Base-by-base conservation (phyloP, 2,797 vertebrate genomes). In the Megalops cyprinoides region DNA sequence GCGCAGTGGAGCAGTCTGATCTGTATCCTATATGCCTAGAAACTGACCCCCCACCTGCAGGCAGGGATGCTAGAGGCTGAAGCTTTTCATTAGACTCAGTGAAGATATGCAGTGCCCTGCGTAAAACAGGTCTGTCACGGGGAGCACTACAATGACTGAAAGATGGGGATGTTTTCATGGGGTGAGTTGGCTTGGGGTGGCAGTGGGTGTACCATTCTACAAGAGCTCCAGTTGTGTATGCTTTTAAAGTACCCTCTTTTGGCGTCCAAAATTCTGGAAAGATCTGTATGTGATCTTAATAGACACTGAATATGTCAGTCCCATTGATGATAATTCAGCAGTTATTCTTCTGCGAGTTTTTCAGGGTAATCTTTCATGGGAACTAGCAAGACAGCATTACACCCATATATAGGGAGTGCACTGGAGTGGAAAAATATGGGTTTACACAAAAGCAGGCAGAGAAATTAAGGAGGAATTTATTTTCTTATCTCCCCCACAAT, bases 391-490 rank as follows among this genome's bases (percentile, higher is more conserved):
- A 82, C 82, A 81, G 85, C 31, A 42, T 28, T 55, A 39, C 76
- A 80, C 76, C 80, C 82, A 76, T 77, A 82, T 83, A 65, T 85
- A 82, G 85, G 80, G 87, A 84, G 85, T 42, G 75, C 78, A 71
- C 79, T 81, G 78, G 82, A 82, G 84, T 81, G 86, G 83, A 88
- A 83, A 88, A 89, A 88, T 87, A 88, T 87, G 87, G 90, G 87
- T 92, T 93, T 93, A 90, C 91, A 93, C 90, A 92, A 90, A 88
- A 82, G 83, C 86, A 85, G 90, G 89, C 80, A 85, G 87, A 89
- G 89, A 90, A 94, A 93, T 94, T 93, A 94, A 93, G 92, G 90
- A 92, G 91, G 90, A 91, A 92, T 92, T 93, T 92, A 91, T 89
- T 92, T 93, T 91, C 91, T 93, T 94, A 94, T 94, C 93, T 89